These are phyloP conservation scores for Drosophila neonasuta DNA, from an alignment of 2,888 invertebrate species.

Conservation along the genomic window DNA sequence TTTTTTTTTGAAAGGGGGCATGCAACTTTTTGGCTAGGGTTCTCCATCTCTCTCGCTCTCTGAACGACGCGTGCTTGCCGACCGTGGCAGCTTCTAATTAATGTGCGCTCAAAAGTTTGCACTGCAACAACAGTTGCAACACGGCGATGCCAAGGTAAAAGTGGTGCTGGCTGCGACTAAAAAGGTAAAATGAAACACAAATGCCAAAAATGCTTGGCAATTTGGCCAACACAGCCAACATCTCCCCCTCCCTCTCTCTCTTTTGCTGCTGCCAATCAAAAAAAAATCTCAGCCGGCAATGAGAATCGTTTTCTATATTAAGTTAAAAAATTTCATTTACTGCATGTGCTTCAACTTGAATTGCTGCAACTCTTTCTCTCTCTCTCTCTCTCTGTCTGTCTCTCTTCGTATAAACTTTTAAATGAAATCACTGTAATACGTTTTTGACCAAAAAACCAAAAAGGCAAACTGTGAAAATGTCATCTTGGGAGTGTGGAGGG, in stretches of 20 bases:
- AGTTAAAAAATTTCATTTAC: constrained; percentile 70
- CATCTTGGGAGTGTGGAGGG: constrained; percentile 15
- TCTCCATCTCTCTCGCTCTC: constrained; percentile 47
- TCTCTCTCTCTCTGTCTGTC: no score
- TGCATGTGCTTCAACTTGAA: constrained; percentile 56
- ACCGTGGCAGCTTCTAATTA: constrained; percentile 77
- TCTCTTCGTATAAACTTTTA: constrained; percentile 55
- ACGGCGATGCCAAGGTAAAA: constrained; percentile 10
- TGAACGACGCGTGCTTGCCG: constrained; percentile 52
- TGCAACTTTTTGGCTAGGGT: constrained; percentile 53
- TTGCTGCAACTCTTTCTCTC: background rate
- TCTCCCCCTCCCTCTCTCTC: background rate
- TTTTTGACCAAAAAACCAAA: constrained; percentile 37
- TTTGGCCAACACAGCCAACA: constrained; percentile 27
- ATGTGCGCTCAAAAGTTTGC: constrained; percentile 69
- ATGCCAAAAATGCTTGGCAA: constrained; percentile 52
- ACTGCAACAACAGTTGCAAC: constrained; percentile 30
- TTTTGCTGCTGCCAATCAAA: constrained; percentile 41
- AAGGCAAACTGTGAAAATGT: constrained; percentile 35
- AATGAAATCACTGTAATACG: constrained; percentile 65
- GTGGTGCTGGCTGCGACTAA: constrained; percentile 25
- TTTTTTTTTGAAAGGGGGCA: constrained; percentile 4
- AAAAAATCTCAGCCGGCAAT: constrained; percentile 50
- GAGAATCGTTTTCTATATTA: constrained; percentile 60
- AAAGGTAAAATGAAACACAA: constrained; percentile 51